A percentile compares a stretch with the other conserved stretches of the same genome.
Conservation (phyloP, 2,888 invertebrate species). For the Amblyjoppa proteus region DNA sequence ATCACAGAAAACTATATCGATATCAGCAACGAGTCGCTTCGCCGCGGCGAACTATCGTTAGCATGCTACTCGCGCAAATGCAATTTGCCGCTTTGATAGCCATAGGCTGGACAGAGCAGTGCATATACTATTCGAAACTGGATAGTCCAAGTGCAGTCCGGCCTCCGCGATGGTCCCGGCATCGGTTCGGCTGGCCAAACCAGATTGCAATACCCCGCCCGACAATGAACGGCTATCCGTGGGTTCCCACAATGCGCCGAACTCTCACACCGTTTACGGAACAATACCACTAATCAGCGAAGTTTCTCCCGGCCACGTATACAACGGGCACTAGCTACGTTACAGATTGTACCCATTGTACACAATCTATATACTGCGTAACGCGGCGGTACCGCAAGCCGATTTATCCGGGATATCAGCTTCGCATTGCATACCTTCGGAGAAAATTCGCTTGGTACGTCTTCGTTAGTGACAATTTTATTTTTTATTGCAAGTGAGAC, state of each 20-base stretch:
- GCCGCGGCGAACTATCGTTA: conserved; percentile 8
- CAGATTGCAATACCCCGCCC: conserved; percentile 69
- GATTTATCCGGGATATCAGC: conserved; percentile 17
- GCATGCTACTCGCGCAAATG: conserved; percentile 61
- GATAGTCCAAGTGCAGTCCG: conserved; percentile 36
- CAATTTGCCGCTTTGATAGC: conserved; percentile 75
- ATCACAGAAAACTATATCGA: conserved; percentile 14
- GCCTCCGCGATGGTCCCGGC: conserved; percentile 28
- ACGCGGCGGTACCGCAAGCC: conserved; percentile 15
- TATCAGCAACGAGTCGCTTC: conserved; percentile 1
- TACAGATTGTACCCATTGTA: conserved; percentile 2
- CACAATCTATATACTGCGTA: conserved; percentile 32
- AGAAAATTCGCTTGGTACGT: background rate
- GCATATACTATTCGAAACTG: conserved; percentile 22
- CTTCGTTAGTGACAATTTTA: too few relatives aligned
- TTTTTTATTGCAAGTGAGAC: background rate
- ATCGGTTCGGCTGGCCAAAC: conserved; percentile 67
- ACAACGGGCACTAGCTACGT: conserved; percentile 23
- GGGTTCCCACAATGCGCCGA: conserved; percentile 69
- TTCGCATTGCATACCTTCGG: background rate
- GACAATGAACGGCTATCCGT: conserved; percentile 72
- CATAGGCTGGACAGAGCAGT: conserved; percentile 46
- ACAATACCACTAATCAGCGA: conserved; percentile 75
- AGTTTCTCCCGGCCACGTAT: conserved; percentile 59
- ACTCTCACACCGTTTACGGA: conserved; percentile 72